Evolutionary conservation across 2,797 vertebrate genomes (phyloP), one percentile per base, ranked within the genome.

Genomic region (Iguana delicatissima): DNA sequence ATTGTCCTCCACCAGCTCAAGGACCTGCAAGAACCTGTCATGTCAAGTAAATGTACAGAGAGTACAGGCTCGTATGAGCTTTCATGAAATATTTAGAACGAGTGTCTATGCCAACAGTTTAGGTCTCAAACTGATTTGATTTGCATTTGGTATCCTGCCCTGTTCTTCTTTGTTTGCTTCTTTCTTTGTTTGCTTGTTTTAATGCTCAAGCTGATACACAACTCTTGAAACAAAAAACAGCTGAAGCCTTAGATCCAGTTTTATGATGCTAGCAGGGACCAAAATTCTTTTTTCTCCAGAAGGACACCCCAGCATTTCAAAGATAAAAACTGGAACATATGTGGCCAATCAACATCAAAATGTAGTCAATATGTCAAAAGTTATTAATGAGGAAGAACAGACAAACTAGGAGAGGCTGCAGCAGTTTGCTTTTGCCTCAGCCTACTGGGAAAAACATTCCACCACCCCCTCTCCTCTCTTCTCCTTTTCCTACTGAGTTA

Each of bases 21-120:
- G 72, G 42, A 80, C 26, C 52, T 89, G 24, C 72, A 62, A 24
- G 24, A 82, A 86, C 59, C 79, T 55, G 85, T 82, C 85, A 72
- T 35, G 24, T 88, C 79, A 81, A 88, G 79, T 52, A 64, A 69
- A 8, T 62, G 38, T 80, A 20, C 52, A 38, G 26, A 86, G 18
- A 26, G n/a, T 62, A 26, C 59, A 38, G 29, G 16, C 13, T 55
- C 80, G 35, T 22, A 32, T 38, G 76, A 55, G 10, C 32, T 52
- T 32, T 86, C 9, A 38, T 52, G 12, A 35, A 76, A 52, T 46
- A 57, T 85, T 80, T 69, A 72, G 50, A 69, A 32, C n/a, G 8
- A 81, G 50, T 59, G 35, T 81, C 83, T 62, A 2, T 83, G 57
- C 55, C 24, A 86, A 62, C 38, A 87, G 87, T 83, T 83, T 50